phyloP scores from a whole-genome alignment of 2,888 invertebrate species.

The Eubasilissa splendida region DNA sequence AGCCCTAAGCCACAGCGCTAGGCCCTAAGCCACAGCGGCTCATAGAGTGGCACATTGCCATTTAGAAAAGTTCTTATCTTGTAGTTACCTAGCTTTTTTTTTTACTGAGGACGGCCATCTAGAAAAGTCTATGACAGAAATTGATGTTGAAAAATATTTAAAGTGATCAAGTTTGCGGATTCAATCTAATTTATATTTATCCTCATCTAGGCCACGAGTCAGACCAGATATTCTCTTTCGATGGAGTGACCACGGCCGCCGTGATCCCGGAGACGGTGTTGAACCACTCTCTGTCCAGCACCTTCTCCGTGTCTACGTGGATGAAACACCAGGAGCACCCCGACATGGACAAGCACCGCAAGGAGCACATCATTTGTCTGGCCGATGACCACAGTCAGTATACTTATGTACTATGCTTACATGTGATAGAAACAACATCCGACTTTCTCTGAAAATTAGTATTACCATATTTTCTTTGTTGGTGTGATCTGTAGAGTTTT shows the following conservation, averaged over 20 bases:
- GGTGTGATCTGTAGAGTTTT: no score
- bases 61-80: no score
- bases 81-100: no score
- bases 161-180: no score
- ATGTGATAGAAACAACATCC: not conserved
- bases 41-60: no score
- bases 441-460: not conserved
- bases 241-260: conserved; percentile 90
- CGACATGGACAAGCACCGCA: conserved; percentile 88
- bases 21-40: no score
- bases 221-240: conserved; percentile 96
- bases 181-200: not conserved
- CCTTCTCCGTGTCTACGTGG: conserved; percentile 95
- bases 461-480: not conserved
- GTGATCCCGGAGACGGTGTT: conserved; percentile 85
- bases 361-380: conserved; percentile 97
- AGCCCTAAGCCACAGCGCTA: no score
- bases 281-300: conserved; percentile 83
- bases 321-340: conserved; percentile 91
- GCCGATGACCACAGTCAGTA: conserved; percentile 96
- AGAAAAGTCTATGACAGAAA: no score
- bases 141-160: no score
- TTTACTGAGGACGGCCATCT: no score
- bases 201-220: conserved; percentile 75
- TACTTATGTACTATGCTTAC: not conserved